Base-by-base conservation (phyloP, 2,113 vertebrate genomes). In the Scophthalmus maximus region DNA sequence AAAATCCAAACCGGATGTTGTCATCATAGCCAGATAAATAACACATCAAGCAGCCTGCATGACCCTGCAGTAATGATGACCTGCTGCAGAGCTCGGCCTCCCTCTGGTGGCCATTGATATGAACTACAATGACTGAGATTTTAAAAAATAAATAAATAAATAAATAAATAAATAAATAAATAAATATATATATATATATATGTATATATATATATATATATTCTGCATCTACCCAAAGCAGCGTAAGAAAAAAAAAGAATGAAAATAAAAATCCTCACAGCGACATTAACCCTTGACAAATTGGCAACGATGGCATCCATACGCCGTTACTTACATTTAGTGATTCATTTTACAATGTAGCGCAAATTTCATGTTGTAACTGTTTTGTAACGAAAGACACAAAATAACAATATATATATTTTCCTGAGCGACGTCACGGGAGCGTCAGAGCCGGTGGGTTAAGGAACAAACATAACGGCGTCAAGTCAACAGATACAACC, bases 361-460 rank as follows among this genome's bases (percentile, higher is more conserved):
- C 42, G 17, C 42, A n/a, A n/a, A n/a, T n/a, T n/a, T 44, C 42
- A n/a, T 17, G 42, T n/a, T 44, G 17, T 3, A n/a, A 6, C 18
- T 44, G 42, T n/a, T 44, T 44, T 44, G 42, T 0, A 18, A 44
- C 17, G 18, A 44, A 18, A 44, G 12, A 2, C 40, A 32, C 4
- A 4, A 32, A 5, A 2, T 18, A 38, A 15, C 1, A 14, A n/a
- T 7, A 44, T 44, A 18, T 44, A 4, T 23, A 12, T 49, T 38
- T n/a, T 10, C 3, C 53, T 40, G 10, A 6, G 29, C 1, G 7
- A 80, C 81, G 85, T 86, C 85, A 87, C 4, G 7, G 30, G 0
- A 17, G 58, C 79, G 83, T 87, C 88, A 84, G 68, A 29, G 14
- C 44, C 68, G 30, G 32, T 25, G 44, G 44, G 38, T 34, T 3